Percentiles rank a stretch among this genome's conserved stretches.
phyloP scores from a whole-genome alignment of 1,140 invertebrate species.

The Aphis gossypii region DNA sequence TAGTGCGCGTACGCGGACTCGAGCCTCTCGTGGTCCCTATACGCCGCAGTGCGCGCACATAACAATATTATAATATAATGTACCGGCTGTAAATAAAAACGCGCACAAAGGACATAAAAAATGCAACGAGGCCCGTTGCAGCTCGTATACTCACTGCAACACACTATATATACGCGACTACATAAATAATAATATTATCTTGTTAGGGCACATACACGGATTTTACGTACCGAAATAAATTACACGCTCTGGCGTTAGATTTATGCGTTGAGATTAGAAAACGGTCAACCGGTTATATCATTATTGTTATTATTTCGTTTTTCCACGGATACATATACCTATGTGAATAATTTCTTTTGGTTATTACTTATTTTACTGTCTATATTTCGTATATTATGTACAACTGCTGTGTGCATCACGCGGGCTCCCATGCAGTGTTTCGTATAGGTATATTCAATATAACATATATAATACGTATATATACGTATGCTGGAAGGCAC shows the following conservation, averaged over 20 bases:
- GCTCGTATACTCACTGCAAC: no score
- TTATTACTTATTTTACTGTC: neutral
- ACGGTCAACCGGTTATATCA: constrained; percentile 13
- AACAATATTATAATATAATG: neutral
- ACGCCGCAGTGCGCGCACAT: neutral
- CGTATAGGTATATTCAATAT: neutral
- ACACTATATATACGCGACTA: neutral
- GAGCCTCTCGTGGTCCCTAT: neutral
- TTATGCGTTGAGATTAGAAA: neutral
- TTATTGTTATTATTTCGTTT: neutral
- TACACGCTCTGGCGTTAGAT: neutral
- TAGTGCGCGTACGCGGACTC: neutral
- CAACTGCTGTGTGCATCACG: neutral
- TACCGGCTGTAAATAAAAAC: constrained; percentile 13
- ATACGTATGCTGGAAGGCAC: no score
- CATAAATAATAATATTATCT: constrained; percentile 2
- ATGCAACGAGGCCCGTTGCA: neutral
- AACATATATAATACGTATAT: neutral
- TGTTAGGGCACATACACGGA: neutral
- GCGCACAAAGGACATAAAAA: constrained; percentile 2
- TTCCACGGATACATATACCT: neutral
- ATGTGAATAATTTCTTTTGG: neutral
- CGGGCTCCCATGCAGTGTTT: neutral
- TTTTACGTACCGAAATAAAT: constrained; percentile 26
- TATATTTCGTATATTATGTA: neutral